These are phyloP conservation scores for Cataglyphis albicans DNA, from an alignment of 2,888 invertebrate species.

Conservation along the genomic window DNA sequence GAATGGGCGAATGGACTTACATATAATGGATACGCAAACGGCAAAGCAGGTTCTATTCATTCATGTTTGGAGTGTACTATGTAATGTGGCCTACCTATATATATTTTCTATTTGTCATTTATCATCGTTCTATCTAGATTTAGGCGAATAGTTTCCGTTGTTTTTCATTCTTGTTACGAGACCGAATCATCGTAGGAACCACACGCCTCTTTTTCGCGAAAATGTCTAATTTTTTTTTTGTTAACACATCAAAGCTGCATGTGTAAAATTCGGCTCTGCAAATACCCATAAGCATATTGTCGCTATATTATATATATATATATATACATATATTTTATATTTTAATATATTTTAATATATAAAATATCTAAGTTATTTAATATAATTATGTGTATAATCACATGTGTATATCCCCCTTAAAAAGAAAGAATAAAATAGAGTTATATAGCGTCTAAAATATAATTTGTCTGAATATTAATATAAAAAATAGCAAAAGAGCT, in stretches of 20 bases:
- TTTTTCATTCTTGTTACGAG: conserved; percentile 66
- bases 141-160: conserved; percentile 59
- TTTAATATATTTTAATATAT: not conserved
- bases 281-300: not conserved
- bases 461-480: not conserved
- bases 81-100: conserved; percentile 80
- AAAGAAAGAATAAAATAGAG: not conserved
- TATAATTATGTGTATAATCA: not conserved
- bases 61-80: conserved; percentile 81
- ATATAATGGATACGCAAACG: conserved; percentile 84
- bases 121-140: conserved; percentile 73
- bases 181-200: not conserved
- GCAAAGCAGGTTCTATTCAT: conserved; percentile 85
- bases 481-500: not conserved
- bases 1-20: conserved; percentile 67
- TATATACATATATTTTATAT: no score
- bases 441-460: not conserved
- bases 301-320: not conserved
- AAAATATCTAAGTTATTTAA: not conserved
- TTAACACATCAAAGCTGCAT: not conserved
- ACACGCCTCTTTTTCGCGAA: not conserved
- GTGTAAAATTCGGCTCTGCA: not conserved
- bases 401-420: not conserved
- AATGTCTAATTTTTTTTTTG: not conserved
- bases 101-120: conserved; percentile 83